A percentile compares a stretch with the other conserved stretches of the same genome.
These are phyloP conservation scores for Dichetophora obliterata DNA, from an alignment of 2,888 invertebrate genomes.

Conservation along the genomic window DNA sequence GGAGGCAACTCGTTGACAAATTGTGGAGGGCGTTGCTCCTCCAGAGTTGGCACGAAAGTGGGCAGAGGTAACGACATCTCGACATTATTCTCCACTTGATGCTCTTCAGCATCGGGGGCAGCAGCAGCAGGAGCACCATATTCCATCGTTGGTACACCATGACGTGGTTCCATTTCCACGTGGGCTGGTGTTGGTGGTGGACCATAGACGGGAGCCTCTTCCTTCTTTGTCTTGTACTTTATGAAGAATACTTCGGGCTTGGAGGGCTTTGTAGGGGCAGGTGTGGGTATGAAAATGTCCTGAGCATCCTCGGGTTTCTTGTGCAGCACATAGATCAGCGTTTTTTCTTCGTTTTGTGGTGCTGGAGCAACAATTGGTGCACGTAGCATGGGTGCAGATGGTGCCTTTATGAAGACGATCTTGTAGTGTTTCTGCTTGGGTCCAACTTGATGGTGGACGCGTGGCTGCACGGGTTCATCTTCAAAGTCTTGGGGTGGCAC, in stretches of 20 bases:
- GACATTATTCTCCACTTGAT: constrained; percentile 41
- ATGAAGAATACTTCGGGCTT: constrained; percentile 92
- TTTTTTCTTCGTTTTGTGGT: constrained; percentile 87
- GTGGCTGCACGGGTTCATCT: constrained; percentile 61
- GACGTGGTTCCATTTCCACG: constrained; percentile 53
- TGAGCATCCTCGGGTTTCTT: constrained; percentile 87
- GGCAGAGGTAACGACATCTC: constrained; percentile 56
- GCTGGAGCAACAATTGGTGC: constrained; percentile 83
- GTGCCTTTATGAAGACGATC: constrained; percentile 92
- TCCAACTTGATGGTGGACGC: constrained; percentile 64
- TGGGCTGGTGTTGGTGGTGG: constrained; percentile 56
- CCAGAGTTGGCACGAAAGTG: constrained; percentile 49
- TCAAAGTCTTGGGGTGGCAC: constrained; percentile 67
- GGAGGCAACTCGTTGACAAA: constrained; percentile 48
- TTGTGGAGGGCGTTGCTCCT: constrained; percentile 49
- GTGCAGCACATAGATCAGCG: constrained; percentile 87
- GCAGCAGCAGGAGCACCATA: constrained; percentile 45
- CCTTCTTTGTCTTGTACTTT: constrained; percentile 70
- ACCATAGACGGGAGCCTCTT: constrained; percentile 64
- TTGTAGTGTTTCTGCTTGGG: constrained; percentile 90
- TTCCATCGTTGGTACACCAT: constrained; percentile 36
- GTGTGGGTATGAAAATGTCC: constrained; percentile 81
- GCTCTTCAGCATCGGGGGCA: constrained; percentile 38
- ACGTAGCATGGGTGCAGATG: constrained; percentile 82
- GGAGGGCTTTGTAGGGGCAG: constrained; percentile 84